These are phyloP conservation scores for Abrostola triplasia DNA, from an alignment of 2,888 invertebrate species.

Conservation along the genomic window DNA sequence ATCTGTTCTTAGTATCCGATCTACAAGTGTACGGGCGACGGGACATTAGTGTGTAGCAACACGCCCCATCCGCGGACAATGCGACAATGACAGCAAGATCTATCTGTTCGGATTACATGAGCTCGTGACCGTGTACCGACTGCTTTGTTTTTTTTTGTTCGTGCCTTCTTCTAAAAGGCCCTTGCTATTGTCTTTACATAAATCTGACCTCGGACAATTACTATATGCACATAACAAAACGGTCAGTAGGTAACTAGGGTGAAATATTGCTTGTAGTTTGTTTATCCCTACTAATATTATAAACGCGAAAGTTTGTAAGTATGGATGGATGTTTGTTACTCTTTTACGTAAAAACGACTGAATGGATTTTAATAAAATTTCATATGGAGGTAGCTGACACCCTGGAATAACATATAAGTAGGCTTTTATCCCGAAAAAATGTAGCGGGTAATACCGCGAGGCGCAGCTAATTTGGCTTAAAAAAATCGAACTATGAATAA, in stretches of 20 bases:
- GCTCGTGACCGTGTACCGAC: slow-evolving; percentile 70
- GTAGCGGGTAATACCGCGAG: too few relatives aligned
- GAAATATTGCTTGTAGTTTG: slow-evolving; percentile 21
- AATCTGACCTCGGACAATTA: slow-evolving; percentile 47
- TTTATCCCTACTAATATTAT: too few relatives aligned
- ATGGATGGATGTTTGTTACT: too few relatives aligned
- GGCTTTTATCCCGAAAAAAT: too few relatives aligned
- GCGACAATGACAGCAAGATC: slow-evolving; percentile 70
- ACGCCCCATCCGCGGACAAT: slow-evolving; percentile 62
- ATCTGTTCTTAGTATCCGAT: slow-evolving; percentile 36
- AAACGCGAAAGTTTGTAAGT: too few relatives aligned
- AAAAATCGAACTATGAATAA: too few relatives aligned
- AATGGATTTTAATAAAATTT: too few relatives aligned
- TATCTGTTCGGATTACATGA: slow-evolving; percentile 81
- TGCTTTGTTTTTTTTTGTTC: slow-evolving; percentile 68
- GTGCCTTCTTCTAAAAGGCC: slow-evolving; percentile 50
- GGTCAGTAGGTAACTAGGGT: slow-evolving; percentile 15
- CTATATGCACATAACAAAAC: slow-evolving; percentile 42
- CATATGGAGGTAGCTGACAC: too few relatives aligned
- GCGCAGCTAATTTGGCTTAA: too few relatives aligned
- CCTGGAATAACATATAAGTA: too few relatives aligned
- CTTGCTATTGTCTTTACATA: slow-evolving; percentile 58
- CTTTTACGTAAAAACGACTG: too few relatives aligned
- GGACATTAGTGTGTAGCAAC: slow-evolving; percentile 45
- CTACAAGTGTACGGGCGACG: slow-evolving; percentile 22